Evolutionary conservation across 2,888 invertebrate species (phyloP).

Genomic region (Herminia tarsipennalis): DNA sequence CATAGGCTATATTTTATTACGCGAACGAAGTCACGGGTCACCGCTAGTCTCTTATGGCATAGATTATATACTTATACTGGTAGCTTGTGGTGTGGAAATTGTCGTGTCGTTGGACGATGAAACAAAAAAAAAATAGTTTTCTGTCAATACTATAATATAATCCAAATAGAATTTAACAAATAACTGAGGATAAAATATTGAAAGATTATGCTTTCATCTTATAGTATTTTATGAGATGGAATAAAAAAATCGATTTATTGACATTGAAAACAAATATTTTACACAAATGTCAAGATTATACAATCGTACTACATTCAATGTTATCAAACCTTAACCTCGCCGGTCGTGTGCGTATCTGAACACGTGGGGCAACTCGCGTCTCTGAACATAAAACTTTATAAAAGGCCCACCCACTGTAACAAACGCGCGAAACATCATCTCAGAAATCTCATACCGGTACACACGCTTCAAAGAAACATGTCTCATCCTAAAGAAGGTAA

Average conservation of each 20-base stretch:
- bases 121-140: no score
- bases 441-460: constrained; percentile 48
- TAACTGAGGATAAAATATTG: no score
- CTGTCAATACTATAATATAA: no score
- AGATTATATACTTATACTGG: no score
- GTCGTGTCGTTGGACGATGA: no score
- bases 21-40: no score
- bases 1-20: no score
- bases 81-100: no score
- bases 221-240: neutral
- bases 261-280: neutral
- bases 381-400: constrained; percentile 71
- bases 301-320: constrained; percentile 46
- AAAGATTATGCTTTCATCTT: no score
- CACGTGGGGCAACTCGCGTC: constrained; percentile 68
- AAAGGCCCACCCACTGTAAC: constrained; percentile 64
- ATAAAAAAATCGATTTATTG: neutral
- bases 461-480: constrained; percentile 56
- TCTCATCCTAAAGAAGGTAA: constrained; percentile 78
- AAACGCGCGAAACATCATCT: constrained; percentile 62
- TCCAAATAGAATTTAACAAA: no score
- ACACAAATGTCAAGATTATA: constrained; percentile 51
- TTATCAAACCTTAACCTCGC: constrained; percentile 66
- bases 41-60: no score
- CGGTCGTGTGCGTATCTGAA: constrained; percentile 54